Conservation (phyloP, 1,140 invertebrate genomes). For the Choristoneura fumiferana region DNA sequence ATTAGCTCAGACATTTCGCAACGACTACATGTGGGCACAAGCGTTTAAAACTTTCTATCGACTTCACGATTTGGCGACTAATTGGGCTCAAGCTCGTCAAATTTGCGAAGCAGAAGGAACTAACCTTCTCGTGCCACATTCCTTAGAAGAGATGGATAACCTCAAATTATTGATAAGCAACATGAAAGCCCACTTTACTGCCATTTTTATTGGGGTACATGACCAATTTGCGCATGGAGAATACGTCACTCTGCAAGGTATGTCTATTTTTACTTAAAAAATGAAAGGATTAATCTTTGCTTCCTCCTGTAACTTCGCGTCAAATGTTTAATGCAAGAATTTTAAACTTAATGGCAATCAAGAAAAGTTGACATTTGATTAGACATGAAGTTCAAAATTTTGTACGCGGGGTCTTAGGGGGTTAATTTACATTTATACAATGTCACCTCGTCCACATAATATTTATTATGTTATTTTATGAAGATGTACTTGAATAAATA, state of each 20-base stretch:
- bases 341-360: too few relatives aligned
- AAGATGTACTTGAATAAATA: too few relatives aligned
- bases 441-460: too few relatives aligned
- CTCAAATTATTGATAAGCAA: conserved; percentile 56
- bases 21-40: conserved; percentile 60
- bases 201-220: conserved; percentile 55
- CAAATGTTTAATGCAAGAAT: too few relatives aligned
- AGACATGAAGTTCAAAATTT: too few relatives aligned
- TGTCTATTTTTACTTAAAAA: too few relatives aligned
- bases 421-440: too few relatives aligned
- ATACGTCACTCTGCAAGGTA: conserved; percentile 52
- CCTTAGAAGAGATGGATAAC: conserved; percentile 55
- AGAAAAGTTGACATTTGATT: too few relatives aligned
- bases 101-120: conserved; percentile 57
- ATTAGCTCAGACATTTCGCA: conserved; percentile 55
- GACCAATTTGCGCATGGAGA: conserved; percentile 49
- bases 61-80: conserved; percentile 50
- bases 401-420: too few relatives aligned
- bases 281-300: too few relatives aligned
- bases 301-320: too few relatives aligned
- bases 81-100: conserved; percentile 51
- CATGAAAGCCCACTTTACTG: conserved; percentile 55
- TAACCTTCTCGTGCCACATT: conserved; percentile 44
- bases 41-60: conserved; percentile 49
- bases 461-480: too few relatives aligned